These are phyloP conservation scores for Spea hammondii DNA, from an alignment of 2,797 vertebrate genomes.

Conservation along the genomic window DNA sequence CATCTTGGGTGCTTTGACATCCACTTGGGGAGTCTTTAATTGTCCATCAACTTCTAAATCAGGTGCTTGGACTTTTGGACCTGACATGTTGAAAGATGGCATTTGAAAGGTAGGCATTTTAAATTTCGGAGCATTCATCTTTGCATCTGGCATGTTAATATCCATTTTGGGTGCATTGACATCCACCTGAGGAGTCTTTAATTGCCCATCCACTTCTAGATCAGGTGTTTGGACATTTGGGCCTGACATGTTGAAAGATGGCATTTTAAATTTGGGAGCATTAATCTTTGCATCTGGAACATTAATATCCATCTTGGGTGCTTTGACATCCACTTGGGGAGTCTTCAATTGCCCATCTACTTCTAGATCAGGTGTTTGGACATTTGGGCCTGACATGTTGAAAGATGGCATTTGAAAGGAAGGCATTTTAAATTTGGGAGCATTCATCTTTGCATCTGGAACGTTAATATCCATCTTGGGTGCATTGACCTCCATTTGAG, in stretches of 20 bases:
- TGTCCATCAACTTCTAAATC: constrained; percentile 15
- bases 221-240: constrained; percentile 24
- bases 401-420: constrained; percentile 29
- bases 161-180: constrained; percentile 28
- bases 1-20: constrained; percentile 10
- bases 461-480: constrained; percentile 16
- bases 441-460: constrained; percentile 22
- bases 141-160: constrained; percentile 27
- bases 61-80: constrained; percentile 13
- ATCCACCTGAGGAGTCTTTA: constrained; percentile 31
- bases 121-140: constrained; percentile 17
- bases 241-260: constrained; percentile 31
- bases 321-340: constrained; percentile 30
- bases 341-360: constrained; percentile 14
- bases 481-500: constrained; percentile 5
- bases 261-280: constrained; percentile 17
- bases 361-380: constrained; percentile 21
- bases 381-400: constrained; percentile 27
- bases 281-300: constrained; percentile 15
- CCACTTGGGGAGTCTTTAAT: constrained; percentile 8
- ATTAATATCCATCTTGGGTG: constrained; percentile 32
- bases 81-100: constrained; percentile 20
- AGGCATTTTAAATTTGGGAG: constrained; percentile 20
- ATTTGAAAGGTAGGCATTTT: constrained; percentile 31
- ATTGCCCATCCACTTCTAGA: constrained; percentile 1